These are phyloP conservation scores for Stomatorhinus walkeri DNA, from an alignment of 2,797 vertebrate genomes.

Conservation along the genomic window DNA sequence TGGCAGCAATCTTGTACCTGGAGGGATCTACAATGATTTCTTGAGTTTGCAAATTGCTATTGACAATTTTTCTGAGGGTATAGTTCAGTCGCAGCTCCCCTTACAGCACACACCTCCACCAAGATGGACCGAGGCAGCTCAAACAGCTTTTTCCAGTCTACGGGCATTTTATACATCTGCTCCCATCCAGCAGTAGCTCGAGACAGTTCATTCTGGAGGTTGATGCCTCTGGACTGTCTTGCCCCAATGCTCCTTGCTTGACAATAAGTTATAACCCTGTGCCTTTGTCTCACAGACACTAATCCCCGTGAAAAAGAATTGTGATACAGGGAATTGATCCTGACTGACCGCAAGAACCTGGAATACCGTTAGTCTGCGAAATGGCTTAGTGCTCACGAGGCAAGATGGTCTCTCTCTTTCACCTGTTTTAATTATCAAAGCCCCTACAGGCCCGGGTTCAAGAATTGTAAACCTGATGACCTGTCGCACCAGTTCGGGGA, in stretches of 20 bases:
- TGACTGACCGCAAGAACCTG: not conserved
- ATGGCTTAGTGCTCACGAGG: not conserved
- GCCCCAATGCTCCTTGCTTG: too few species aligned
- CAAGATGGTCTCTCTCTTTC: not conserved
- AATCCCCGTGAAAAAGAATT: too few species aligned
- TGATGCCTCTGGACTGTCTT: not conserved
- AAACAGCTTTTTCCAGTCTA: not conserved
- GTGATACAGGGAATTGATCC: not conserved
- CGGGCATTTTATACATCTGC: not conserved
- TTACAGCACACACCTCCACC: not conserved
- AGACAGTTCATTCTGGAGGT: not conserved
- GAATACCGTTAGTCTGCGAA: not conserved
- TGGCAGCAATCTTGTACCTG: not conserved
- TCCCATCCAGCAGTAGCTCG: not conserved
- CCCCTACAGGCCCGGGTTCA: not conserved
- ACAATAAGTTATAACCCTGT: too few species aligned
- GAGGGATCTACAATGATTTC: not conserved
- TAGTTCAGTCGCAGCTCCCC: not conserved
- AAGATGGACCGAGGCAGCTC: not conserved
- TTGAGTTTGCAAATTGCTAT: not conserved
- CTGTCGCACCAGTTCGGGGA: not conserved
- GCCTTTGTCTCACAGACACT: too few species aligned
- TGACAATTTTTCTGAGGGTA: not conserved
- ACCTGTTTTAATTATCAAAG: not conserved
- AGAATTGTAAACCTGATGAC: not conserved